Evolutionary conservation across 2,888 invertebrate species (phyloP), one percentile per base, ranked within the genome.

Genomic region (Drosophila cracens): DNA sequence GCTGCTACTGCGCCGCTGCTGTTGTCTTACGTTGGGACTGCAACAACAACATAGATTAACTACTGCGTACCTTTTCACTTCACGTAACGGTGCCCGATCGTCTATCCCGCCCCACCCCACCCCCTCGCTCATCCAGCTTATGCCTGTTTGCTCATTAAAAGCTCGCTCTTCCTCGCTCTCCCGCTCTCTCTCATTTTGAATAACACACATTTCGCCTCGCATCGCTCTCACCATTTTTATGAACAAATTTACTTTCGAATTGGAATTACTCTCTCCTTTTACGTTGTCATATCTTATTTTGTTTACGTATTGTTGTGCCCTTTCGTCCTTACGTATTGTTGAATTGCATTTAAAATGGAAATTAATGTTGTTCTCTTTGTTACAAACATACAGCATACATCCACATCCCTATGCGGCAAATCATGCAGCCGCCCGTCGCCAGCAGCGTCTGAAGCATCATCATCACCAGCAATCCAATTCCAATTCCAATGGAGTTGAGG

Each of bases 331-430:
- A 38, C 27, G 56, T 56, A 56, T 56, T 33, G 31, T n/a, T 21
- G 11, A 16, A 31, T 21, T 38, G 16, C 4, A 16, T 61, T 4
- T 25, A 34, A 33, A 34, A 13, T 3, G 29, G 5, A n/a, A 38
- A 64, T 61, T 76, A 66, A 71, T 51, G 48, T 57, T 62, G 57
- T 74, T 66, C 51, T 62, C 43, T 60, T 64, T 57, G 27, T 51
- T 36, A 38, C 16, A 46, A 25, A 46, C 18, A 57, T 27, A 66
- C 85, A 93, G 93, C 83, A 90, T 93, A 67, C 93, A 93, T 87
- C 92, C 92, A 80, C 93, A 93, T 91, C 93, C 93, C n/a, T 93
- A 93, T 83, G 93, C 92, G 79, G 82, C 89, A 29, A 87, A 91
- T 63, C 74, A 74, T 0, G 74, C 67, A 36, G 90, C 91, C 27